Evolutionary conservation across 1,140 invertebrate genomes (phyloP).

Genomic region (Apis dorsata): DNA sequence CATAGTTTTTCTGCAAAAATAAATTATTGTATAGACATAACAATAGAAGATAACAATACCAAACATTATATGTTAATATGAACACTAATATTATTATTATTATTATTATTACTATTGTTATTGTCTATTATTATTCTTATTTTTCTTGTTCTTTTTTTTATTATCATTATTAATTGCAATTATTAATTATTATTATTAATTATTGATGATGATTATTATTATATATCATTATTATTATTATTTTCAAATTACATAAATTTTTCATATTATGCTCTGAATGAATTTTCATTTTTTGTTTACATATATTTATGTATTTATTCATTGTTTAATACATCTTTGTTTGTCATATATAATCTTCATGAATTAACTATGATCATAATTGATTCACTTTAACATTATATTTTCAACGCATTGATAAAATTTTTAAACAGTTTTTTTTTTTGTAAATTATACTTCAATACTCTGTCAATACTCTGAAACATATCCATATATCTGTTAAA

Average conservation of each 20-base stretch:
- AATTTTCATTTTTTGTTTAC: slow-evolving; percentile 44
- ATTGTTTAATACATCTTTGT: neutral
- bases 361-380: neutral
- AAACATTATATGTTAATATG: slow-evolving; percentile 76
- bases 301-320: too few relatives aligned
- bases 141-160: slow-evolving; percentile 51
- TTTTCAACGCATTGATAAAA: neutral
- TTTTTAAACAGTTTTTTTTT: neutral
- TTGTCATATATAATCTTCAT: neutral
- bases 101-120: slow-evolving; percentile 58
- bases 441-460: slow-evolving; percentile 8
- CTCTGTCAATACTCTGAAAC: slow-evolving; percentile 12
- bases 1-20: slow-evolving; percentile 14
- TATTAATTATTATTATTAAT: slow-evolving; percentile 58
- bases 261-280: slow-evolving; percentile 65
- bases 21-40: slow-evolving; percentile 73
- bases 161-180: slow-evolving; percentile 63
- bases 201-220: slow-evolving; percentile 57
- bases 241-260: slow-evolving; percentile 70
- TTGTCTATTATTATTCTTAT: slow-evolving; percentile 65
- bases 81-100: slow-evolving; percentile 45
- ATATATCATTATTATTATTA: slow-evolving; percentile 67
- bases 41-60: slow-evolving; percentile 77
- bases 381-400: neutral
- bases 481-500: neutral